Evolutionary conservation across 2,113 vertebrate genomes (phyloP).

Genomic region (pig (Sus scrofa)): T2T-Sscrofa CM000824.6:63136501-63137000

Average conservation of each 20-base stretch:
- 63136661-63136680: slow-evolving; percentile 47
- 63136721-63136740: background rate
- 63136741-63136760: slow-evolving; percentile 19
- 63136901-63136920: background rate
- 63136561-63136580: background rate
- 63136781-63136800: background rate
- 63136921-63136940: background rate
- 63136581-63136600: background rate
- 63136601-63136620: slow-evolving; percentile 47
- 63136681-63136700: slow-evolving; percentile 2
- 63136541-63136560: background rate
- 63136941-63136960: background rate
- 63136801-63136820: background rate
- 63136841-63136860: background rate
- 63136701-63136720: slow-evolving; percentile 41
- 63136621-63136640: slow-evolving; percentile 11
- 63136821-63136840: background rate
- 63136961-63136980: background rate
- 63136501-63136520: background rate
- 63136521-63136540: slow-evolving; percentile 1
- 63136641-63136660: background rate
- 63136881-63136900: slow-evolving; percentile 3
- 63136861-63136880: slow-evolving; percentile 12
- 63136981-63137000: slow-evolving; percentile 15
- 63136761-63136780: background rate